phyloP scores from a whole-genome alignment of 2,113 vertebrate genomes.

The Micronycteris hirsuta region DNA sequence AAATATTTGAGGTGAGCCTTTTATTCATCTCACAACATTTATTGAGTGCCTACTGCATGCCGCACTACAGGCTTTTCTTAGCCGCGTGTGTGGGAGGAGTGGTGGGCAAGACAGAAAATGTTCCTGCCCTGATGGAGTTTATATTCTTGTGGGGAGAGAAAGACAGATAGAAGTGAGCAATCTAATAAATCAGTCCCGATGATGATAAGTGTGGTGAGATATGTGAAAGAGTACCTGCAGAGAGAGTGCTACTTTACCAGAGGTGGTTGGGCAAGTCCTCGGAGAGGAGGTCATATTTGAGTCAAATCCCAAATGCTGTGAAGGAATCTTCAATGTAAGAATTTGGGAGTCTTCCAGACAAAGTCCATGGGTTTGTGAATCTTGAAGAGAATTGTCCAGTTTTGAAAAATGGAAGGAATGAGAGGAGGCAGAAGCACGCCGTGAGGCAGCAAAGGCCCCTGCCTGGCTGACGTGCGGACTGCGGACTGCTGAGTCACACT shows the following conservation, averaged over 20 bases:
- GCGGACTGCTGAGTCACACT: too few species aligned
- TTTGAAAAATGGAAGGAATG: not conserved
- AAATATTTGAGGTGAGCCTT: not conserved
- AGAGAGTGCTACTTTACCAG: not conserved
- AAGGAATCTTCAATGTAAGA: not conserved
- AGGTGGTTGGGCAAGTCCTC: not conserved
- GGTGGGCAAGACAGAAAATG: not conserved
- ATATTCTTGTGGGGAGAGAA: not conserved
- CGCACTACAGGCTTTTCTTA: not conserved
- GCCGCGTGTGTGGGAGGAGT: not conserved
- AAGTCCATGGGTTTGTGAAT: not conserved
- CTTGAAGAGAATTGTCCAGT: not conserved
- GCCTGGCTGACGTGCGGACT: not conserved
- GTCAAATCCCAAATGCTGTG: not conserved
- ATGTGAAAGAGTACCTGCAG: not conserved
- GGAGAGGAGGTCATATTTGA: not conserved
- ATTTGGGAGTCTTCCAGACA: not conserved
- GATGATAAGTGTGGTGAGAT: not conserved
- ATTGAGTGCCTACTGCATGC: not conserved
- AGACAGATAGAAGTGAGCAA: not conserved
- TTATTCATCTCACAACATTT: not conserved
- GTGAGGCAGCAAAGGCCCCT: not conserved
- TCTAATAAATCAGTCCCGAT: not conserved
- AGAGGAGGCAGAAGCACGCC: not conserved
- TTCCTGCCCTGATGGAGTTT: not conserved